Evolutionary conservation across 2,797 vertebrate species (phyloP), one percentile per base, ranked within the genome.

Genomic region (Florisuga fusca): DNA sequence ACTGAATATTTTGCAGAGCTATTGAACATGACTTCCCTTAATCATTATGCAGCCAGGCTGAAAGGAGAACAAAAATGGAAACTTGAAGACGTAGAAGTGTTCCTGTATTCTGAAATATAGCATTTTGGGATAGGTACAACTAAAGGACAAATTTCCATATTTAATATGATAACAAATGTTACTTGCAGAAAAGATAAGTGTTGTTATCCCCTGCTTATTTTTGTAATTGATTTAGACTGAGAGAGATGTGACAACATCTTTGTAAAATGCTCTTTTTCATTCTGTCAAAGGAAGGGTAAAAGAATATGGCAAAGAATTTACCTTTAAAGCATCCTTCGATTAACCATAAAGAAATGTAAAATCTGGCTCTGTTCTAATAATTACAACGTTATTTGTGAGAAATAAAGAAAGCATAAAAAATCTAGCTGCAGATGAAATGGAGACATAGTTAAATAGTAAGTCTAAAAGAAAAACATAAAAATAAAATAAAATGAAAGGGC

Each of bases 1-100:
- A 33, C 20, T 80, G 58, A 69, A 38, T 64, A 91, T 86, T 94
- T 89, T 94, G 31, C 33, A 83, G 36, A 92, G 57, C 25, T 77
- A 63, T 43, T 87, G 50, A 53, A 57, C 48, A 26, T 2, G 9
- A 38, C 13, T 74, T 87, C 17, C 33, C 7, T 51, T 68, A 75
- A 80, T 75, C 26, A 31, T 75, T 80, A 76, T 67, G 23, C 48
- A 77, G 57, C 7, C 41, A 85, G 41, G 48, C 45, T 91, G 36
- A 92, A 89, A 77, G 36, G 91, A 89, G 74, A 4, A 87, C 9
- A 77, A 69, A 84, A 93, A 9, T 15, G 16, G 48, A 87, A 85
- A 58, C 5, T 21, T 73, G 41, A 83, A 87, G 27, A 41, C 15
- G 55, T 51, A 66, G 27, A 68, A 64, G 2, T 69, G 89, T 89